Conservation (phyloP, 1,140 invertebrate species). For the Brachionus asplanchnoidis region DNA sequence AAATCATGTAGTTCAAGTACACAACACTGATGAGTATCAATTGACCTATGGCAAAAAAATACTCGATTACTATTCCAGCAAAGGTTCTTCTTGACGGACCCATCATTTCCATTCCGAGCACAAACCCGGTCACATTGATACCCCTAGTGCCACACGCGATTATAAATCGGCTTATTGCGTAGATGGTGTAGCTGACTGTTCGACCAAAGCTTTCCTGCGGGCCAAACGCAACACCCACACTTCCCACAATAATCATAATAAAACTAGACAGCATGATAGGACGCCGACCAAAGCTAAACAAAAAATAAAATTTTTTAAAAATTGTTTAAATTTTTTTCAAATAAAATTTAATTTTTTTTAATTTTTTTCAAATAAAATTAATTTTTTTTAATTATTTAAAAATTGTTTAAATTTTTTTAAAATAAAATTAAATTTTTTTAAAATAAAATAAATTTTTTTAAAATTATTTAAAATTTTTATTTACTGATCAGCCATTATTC, state of each 20-base stretch:
- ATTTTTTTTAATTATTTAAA: no score
- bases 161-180: constrained; percentile 1
- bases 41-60: constrained; percentile 41
- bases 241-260: not conserved
- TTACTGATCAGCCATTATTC: constrained; percentile 41
- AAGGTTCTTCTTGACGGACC: not conserved
- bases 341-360: no score
- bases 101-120: constrained; percentile 41
- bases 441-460: not conserved
- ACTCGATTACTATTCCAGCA: constrained; percentile 38
- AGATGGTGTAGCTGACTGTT: not conserved
- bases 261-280: constrained; percentile 35
- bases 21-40: constrained; percentile 11
- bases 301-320: not conserved
- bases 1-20: constrained; percentile 17
- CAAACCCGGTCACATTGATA: constrained; percentile 39
- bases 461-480: not conserved
- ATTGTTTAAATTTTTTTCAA: no score
- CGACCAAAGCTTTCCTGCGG: constrained; percentile 2
- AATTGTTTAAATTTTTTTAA: not conserved
- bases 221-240: not conserved
- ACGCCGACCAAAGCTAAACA: constrained; percentile 21
- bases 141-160: constrained; percentile 21
- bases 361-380: no score
- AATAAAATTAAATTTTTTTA: no score